Percentiles rank a stretch among this genome's conserved stretches.
Evolutionary conservation across 2,888 invertebrate genomes (phyloP).

Genomic region (Rhabditoides inermis): DNA sequence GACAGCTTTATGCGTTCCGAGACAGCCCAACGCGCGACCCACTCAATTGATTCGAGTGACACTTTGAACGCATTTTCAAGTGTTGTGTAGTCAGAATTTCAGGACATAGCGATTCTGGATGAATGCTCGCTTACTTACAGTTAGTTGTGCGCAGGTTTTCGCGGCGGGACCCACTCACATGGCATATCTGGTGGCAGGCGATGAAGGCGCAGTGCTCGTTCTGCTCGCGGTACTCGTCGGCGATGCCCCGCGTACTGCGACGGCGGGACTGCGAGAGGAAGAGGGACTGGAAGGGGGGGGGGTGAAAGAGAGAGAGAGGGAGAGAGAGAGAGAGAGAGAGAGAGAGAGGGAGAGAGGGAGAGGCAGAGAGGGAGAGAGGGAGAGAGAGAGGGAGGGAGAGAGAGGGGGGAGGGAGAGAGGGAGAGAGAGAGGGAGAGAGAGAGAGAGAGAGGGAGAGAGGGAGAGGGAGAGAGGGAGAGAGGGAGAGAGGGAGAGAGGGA

Average conservation of each 20-base stretch:
- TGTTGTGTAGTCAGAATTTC: too few species aligned
- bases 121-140: too few species aligned
- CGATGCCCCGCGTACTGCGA: neutral
- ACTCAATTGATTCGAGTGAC: too few species aligned
- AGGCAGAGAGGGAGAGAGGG: neutral
- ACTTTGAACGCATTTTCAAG: too few species aligned
- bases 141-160: too few species aligned
- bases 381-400: neutral
- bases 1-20: too few species aligned
- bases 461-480: neutral
- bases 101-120: too few species aligned
- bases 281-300: too few species aligned
- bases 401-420: neutral
- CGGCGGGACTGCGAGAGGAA: neutral
- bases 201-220: conserved; percentile 24
- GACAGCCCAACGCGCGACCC: too few species aligned
- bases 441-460: neutral
- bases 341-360: neutral
- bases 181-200: conserved; percentile 28
- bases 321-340: neutral
- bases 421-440: conserved; percentile 1
- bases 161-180: too few species aligned
- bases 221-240: conserved; percentile 6
- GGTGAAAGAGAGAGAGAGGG: too few species aligned
- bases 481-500: conserved; percentile 2